Base-by-base conservation (phyloP, 2,888 invertebrate genomes). In the Caenorhabditis zanzibari region DNA sequence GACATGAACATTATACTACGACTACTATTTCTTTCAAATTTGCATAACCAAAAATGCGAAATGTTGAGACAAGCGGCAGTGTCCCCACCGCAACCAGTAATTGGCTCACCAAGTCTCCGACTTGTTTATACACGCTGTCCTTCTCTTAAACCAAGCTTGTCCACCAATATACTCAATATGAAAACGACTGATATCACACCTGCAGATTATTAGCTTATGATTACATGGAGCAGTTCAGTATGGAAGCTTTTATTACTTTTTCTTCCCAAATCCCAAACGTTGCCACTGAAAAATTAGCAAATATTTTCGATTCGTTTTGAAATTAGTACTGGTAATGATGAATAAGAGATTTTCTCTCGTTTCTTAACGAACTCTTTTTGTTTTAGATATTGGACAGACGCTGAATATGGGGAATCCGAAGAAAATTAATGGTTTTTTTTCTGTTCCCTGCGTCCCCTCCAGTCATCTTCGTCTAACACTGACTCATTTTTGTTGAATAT, bases 131-230 rank as follows among this genome's bases (percentile, higher is more conserved):
- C 66, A 7, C 54, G 28, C 19, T 9, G 12, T 35, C 24, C 38
- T 38, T 52, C 19, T 64, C 19, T 7, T 28, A 5, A 47, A 24
- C 63, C 44, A 5, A 47, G 41, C 63, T 54, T 5, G 16, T n/a
- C 64, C 41, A 19, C 6, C 38, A 52, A 59, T 61, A 38, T 22
- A 35, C n/a, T 14, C 32, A 49, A 24, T 16, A 19, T 14, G 61
- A 64, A 54, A 63, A 74, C 41, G 24, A 38, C 24, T 41, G 63
- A 24, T 19, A 54, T 64, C 26, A 19, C 73, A 73, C 73, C 73
- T 74, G 63, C 74, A 28, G 24, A 2, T 16, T 44, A 41, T 41
- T 61, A 41, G 61, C 2, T 41, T 61, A 32, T 56, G 26, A 10
- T 10, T 38, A 38, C 10, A 38, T 41, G 24, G 5, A 61, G 22